Conservation (phyloP, 2,113 vertebrate genomes). For the Amphilophus citrinellus region DNA sequence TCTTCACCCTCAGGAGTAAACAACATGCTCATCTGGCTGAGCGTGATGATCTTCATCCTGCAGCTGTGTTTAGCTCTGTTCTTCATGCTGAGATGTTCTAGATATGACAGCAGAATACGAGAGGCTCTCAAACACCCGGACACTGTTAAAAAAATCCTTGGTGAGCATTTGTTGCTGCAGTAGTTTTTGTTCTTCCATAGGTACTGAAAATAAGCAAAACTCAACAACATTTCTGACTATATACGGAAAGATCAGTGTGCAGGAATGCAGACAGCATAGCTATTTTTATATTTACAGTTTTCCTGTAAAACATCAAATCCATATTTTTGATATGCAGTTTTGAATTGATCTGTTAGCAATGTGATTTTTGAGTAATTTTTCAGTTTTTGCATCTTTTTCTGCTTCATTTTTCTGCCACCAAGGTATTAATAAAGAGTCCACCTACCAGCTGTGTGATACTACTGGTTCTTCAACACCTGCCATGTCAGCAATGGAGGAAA, state of each 20-base stretch:
- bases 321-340: background rate
- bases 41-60: constrained; percentile 70
- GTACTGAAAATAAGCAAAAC: background rate
- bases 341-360: background rate
- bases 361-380: background rate
- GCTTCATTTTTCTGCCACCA: background rate
- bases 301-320: background rate
- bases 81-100: constrained; percentile 69
- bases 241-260: background rate
- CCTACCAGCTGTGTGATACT: background rate
- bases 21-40: constrained; percentile 55
- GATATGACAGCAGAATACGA: constrained; percentile 48
- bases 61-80: constrained; percentile 73
- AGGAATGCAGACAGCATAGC: background rate
- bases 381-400: background rate
- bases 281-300: background rate
- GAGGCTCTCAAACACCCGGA: constrained; percentile 39
- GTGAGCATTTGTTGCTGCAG: constrained; percentile 36
- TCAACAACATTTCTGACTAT: background rate
- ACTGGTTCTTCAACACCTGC: background rate
- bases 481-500: background rate
- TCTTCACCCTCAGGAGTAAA: constrained; percentile 42
- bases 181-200: background rate
- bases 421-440: background rate
- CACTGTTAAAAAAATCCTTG: constrained; percentile 1